Evolutionary conservation across 1,140 invertebrate species (phyloP), one percentile per base, ranked within the genome.

Genomic region (Luehdorfia chinensis): DNA sequence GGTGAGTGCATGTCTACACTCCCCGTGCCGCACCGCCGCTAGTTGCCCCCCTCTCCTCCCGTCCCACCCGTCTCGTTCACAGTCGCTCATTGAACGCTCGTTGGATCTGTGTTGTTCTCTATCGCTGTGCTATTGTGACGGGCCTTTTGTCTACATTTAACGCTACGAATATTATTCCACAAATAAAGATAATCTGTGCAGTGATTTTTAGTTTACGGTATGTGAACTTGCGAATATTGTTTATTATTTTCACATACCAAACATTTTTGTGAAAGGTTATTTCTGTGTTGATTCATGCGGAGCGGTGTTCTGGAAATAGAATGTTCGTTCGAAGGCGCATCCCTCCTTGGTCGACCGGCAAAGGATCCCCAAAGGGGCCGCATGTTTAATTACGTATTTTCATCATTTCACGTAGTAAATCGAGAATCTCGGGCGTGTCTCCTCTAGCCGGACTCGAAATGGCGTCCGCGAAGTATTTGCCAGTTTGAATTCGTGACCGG

Each of bases 271-370:
- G 76, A 79, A 84, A 81, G 80, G 77, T 84, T 86, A 86, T 86
- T 86, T 86, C 63, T 77, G 83, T 81, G 79, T 84, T 80, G 83
- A 84, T 84, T 84, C 77, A 84, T 83, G 73, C 78, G 66, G 73
- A 80, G 78, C 73, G 71, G 72, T 68, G 75, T 76, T 81, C 83
- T 84, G 75, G 78, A 86, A 86, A 84, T 86, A 86, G 83, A 86
- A 66, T 63, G 62, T 65, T 72, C 69, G 71, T 51, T 62, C 54
- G 59, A 78, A 72, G 63, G 67, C 77, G 69, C 83, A 86, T 86
- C 79, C 75, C 76, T 73, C 58, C 47, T 64, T 75, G 53, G 54
- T 49, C 43, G 60, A 51, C 45, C 47, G 36, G 44, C 58, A 45
- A 64, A 77, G 72, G 67, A 75, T 71, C 71, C 64, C 65, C 59